Evolutionary conservation across 2,113 vertebrate genomes (phyloP).

Genomic region (Ornithorhynchus anatinus): DNA sequence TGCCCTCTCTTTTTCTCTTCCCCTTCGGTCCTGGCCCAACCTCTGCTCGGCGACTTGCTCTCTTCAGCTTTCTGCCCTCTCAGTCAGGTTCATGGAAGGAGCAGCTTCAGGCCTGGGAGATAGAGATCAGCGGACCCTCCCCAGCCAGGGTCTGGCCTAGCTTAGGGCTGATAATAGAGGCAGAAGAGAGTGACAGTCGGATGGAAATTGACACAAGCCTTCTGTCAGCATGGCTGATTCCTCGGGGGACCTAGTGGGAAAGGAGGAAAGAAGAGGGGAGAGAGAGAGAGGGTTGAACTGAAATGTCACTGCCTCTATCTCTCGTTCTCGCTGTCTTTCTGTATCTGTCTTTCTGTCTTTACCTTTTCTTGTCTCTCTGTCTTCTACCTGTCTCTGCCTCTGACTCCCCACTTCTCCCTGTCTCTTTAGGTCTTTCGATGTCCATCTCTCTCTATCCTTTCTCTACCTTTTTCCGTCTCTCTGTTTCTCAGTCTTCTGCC

Average conservation of each 20-base stretch:
- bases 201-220: slow-evolving; percentile 70
- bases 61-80: neutral
- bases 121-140: slow-evolving; percentile 73
- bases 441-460: too few species aligned
- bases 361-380: too few species aligned
- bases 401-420: slow-evolving; percentile 65
- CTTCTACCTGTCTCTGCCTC: slow-evolving; percentile 73
- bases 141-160: slow-evolving; percentile 68
- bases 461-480: slow-evolving; percentile 63
- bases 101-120: slow-evolving; percentile 63
- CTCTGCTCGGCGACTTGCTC: neutral
- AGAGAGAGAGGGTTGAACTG: slow-evolving; percentile 62
- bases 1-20: slow-evolving; percentile 41
- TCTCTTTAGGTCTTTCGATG: too few species aligned
- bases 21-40: slow-evolving; percentile 27
- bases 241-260: slow-evolving; percentile 68
- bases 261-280: slow-evolving; percentile 37
- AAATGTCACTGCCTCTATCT: slow-evolving; percentile 83
- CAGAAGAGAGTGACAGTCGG: slow-evolving; percentile 78
- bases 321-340: slow-evolving; percentile 49
- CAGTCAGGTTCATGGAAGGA: slow-evolving; percentile 73
- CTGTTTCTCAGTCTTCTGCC: slow-evolving; percentile 51
- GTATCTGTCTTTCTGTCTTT: slow-evolving; percentile 29
- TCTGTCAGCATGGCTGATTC: slow-evolving; percentile 73
- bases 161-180: slow-evolving; percentile 71